Evolutionary conservation across 2,797 vertebrate species (phyloP).

Genomic region (Prionace glauca): DNA sequence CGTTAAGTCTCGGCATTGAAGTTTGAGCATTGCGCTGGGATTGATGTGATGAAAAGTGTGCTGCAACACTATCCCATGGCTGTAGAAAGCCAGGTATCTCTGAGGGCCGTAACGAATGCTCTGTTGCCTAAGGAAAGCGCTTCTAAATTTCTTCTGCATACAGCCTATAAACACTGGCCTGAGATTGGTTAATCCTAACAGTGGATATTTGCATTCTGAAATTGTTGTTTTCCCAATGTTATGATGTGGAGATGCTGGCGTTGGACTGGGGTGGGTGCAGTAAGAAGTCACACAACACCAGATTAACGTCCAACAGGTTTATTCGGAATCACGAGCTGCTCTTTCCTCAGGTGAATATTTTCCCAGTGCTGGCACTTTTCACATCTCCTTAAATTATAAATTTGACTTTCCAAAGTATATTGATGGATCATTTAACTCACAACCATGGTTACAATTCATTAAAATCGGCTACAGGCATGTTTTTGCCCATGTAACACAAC

Average conservation of each 20-base stretch:
- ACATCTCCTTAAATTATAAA: too few species aligned
- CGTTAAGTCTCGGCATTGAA: background rate
- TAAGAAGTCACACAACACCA: too few species aligned
- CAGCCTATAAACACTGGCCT: background rate
- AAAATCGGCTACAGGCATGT: background rate
- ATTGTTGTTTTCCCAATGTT: background rate
- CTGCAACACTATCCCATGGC: background rate
- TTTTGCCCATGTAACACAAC: background rate
- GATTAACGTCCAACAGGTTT: too few species aligned
- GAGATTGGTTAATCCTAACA: background rate
- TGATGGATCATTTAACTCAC: background rate
- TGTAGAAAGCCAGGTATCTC: background rate
- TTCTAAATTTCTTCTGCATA: background rate
- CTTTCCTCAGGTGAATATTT: too few species aligned
- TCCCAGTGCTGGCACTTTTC: too few species aligned
- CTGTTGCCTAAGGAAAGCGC: background rate
- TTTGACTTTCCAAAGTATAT: background rate
- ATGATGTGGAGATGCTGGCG: too few species aligned
- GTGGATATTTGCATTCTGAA: background rate
- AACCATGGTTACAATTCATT: background rate
- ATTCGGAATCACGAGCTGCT: too few species aligned
- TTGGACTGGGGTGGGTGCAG: too few species aligned
- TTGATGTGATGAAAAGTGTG: background rate
- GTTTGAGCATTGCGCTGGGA: background rate
- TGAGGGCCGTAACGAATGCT: background rate